phyloP scores from a whole-genome alignment of 2,888 invertebrate genomes.

The Ormyrus labotus region DNA sequence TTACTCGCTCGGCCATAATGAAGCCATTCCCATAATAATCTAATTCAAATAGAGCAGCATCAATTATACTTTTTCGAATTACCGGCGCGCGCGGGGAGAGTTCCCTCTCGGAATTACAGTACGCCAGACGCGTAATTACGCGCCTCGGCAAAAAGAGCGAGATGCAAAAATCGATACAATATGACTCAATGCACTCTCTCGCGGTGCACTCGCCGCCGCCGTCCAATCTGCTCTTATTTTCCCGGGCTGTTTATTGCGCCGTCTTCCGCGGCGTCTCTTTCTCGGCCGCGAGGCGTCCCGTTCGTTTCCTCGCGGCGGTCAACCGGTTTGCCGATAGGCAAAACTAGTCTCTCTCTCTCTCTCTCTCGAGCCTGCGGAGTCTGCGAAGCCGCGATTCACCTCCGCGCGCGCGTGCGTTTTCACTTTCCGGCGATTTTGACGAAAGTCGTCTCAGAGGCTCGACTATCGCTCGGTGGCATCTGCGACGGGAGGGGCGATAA shows the following conservation, averaged over 20 bases:
- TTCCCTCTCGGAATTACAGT: background rate
- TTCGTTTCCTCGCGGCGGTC: conserved; percentile 27
- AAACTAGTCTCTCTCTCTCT: conserved; percentile 30
- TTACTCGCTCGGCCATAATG: conserved; percentile 19
- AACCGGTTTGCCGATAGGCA: conserved; percentile 41
- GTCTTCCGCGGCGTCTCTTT: conserved; percentile 22
- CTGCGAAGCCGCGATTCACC: no score
- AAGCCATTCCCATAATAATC: conserved; percentile 6
- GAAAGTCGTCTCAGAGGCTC: conserved; percentile 1
- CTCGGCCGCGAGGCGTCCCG: background rate
- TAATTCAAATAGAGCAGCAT: conserved; percentile 20
- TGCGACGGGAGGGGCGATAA: background rate
- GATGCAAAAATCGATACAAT: background rate
- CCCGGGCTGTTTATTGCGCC: background rate
- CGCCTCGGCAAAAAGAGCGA: background rate
- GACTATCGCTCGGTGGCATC: background rate
- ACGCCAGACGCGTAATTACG: background rate
- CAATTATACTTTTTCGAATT: conserved; percentile 9
- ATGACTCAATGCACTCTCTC: background rate
- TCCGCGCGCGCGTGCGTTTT: conserved; percentile 28
- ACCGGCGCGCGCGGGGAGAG: background rate
- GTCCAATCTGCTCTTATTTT: background rate
- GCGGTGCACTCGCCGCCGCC: no score
- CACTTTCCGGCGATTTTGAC: conserved; percentile 31
- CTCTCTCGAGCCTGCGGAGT: background rate